Evolutionary conservation across 2,888 invertebrate species (phyloP), one percentile per base, ranked within the genome.

Genomic region (Melipona bicolor): DNA sequence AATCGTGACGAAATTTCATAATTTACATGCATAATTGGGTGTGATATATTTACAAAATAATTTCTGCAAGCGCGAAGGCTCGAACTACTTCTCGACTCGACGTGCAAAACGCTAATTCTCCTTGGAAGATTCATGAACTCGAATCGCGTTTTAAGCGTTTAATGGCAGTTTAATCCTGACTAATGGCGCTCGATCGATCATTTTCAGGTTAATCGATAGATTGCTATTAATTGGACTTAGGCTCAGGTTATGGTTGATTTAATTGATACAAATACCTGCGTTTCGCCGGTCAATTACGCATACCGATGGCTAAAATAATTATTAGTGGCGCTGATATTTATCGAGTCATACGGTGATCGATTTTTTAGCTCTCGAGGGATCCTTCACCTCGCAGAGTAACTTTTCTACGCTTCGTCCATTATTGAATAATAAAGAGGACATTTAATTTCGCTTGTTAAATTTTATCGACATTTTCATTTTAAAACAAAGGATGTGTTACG

Each of bases 141-240:
- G 54, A n/a, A 54, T 69, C 17, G 15, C n/a, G 52, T 52, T 52
- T 68, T 27, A 11, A 27, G 68, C 50, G 27, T 64, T 43, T 59
- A 68, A 68, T 21, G 13, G 27, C 50, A 19, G 24, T 9, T 24
- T 69, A 52, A 27, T 24, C 4, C 17, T 27, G 68, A 52, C 21
- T 69, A 69, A 69, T 52, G 13, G 69, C 52, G 32, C 0, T 15
- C 69, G 69, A 69, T 69, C 32, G 69, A 54, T 69, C 54, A 69
- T 69, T 54, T n/a, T 17, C 19, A 54, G 32, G 49, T 67, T 50
- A 67, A 49, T 67, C 67, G 24, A 67, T 49, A 24, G 67, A 19
- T 67, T 32, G 17, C n/a, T 32, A 67, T 65, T 65, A 65, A 65
- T 69, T 54, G 54, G 54, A 54, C 17, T 54, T 54, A 54, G 32